Evolutionary conservation across 2,113 vertebrate species (phyloP).

Genomic region (Pomatostomus ruficeps): DNA sequence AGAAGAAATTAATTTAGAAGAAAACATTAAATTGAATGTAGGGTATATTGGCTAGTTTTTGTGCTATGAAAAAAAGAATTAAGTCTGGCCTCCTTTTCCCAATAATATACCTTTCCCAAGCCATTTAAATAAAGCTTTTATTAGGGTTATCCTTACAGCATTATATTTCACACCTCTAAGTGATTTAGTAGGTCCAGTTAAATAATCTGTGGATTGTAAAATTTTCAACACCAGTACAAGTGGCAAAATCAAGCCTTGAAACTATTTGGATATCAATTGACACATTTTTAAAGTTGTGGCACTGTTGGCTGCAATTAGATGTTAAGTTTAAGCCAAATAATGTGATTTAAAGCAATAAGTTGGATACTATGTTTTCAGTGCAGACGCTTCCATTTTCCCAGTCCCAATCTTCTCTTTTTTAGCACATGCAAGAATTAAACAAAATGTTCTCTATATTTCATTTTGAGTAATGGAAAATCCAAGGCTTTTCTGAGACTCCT

Average conservation of each 20-base stretch:
- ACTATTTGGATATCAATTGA: neutral
- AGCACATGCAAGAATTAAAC: neutral
- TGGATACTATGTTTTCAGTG: neutral
- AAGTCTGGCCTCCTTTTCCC: neutral
- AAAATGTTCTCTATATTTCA: neutral
- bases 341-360: neutral
- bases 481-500: neutral
- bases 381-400: neutral
- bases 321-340: neutral
- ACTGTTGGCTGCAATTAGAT: neutral
- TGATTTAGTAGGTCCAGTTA: neutral
- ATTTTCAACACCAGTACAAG: neutral
- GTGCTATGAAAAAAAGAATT: neutral
- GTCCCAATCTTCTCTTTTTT: neutral
- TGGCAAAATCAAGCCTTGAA: neutral
- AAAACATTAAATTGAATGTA: neutral
- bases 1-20: neutral
- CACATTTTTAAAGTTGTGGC: neutral
- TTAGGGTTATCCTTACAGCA: neutral
- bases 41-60: neutral
- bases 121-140: neutral
- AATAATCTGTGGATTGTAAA: neutral
- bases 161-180: neutral
- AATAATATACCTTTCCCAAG: neutral
- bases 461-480: neutral